Conservation (phyloP, 2,888 invertebrate species). For the Xestia c-nigrum region DNA sequence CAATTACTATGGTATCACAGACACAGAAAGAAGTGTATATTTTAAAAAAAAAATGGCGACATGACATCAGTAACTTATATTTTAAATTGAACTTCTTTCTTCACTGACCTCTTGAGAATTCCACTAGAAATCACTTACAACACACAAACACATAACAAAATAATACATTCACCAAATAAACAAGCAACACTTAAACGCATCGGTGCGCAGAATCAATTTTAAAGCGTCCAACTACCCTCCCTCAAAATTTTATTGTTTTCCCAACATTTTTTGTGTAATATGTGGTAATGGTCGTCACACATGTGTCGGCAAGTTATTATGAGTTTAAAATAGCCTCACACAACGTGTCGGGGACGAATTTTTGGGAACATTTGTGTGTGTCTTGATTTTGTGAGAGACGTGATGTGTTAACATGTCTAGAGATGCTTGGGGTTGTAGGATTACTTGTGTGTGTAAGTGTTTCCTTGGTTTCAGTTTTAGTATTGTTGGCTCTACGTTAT, state of each 20-base stretch:
- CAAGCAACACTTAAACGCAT: slow-evolving; percentile 65
- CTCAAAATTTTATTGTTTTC: slow-evolving; percentile 87
- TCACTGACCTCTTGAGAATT: neutral
- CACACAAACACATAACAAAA: slow-evolving; percentile 2
- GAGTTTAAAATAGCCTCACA: slow-evolving; percentile 90
- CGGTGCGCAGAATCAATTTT: slow-evolving; percentile 82
- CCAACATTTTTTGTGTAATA: slow-evolving; percentile 90
- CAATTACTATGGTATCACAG: too few species aligned
- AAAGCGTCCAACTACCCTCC: slow-evolving; percentile 81
- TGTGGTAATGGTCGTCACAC: slow-evolving; percentile 90
- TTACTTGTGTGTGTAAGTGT: slow-evolving; percentile 42
- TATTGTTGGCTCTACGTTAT: neutral
- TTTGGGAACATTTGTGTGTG: slow-evolving; percentile 77
- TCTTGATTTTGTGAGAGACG: slow-evolving; percentile 59
- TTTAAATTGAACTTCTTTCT: neutral
- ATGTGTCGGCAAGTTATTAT: slow-evolving; percentile 89
- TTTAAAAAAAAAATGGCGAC: too few species aligned
- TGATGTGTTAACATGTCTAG: slow-evolving; percentile 43
- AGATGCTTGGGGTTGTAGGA: slow-evolving; percentile 16
- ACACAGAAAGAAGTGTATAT: too few species aligned
- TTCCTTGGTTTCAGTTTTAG: slow-evolving; percentile 9
- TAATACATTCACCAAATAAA: slow-evolving; percentile 46
- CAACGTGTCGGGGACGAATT: slow-evolving; percentile 81
- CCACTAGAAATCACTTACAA: neutral
- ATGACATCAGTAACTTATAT: too few species aligned